Conservation (phyloP, 1,140 invertebrate genomes). For the Listronotus bonariensis region DNA sequence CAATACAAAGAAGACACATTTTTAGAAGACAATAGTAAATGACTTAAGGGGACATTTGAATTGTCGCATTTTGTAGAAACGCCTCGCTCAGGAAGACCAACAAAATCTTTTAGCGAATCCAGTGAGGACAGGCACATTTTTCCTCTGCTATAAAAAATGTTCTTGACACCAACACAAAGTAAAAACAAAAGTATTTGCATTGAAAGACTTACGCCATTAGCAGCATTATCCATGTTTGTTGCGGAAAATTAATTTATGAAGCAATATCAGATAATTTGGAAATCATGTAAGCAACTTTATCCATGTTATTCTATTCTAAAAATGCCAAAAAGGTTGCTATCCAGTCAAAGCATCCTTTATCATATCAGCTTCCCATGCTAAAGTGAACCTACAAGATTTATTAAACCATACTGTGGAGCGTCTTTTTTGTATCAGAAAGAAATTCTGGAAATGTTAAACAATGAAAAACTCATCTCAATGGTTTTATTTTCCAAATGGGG, state of each 20-base stretch:
- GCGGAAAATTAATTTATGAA: slow-evolving; percentile 42
- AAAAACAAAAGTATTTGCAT: too few relatives aligned
- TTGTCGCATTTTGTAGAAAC: too few relatives aligned
- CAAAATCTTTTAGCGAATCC: too few relatives aligned
- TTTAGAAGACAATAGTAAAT: too few relatives aligned
- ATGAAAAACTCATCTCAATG: slow-evolving; percentile 39
- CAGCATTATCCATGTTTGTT: slow-evolving; percentile 44
- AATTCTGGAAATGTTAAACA: slow-evolving; percentile 22
- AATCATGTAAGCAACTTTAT: slow-evolving; percentile 40
- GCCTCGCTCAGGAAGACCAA: too few relatives aligned
- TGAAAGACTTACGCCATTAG: slow-evolving; percentile 35
- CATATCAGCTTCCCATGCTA: slow-evolving; percentile 43
- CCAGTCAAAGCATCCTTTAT: slow-evolving; percentile 33
- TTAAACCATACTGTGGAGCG: slow-evolving; percentile 45
- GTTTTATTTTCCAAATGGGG: slow-evolving; percentile 47
- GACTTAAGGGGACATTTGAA: too few relatives aligned
- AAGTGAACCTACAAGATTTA: slow-evolving; percentile 47
- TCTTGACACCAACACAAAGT: too few relatives aligned
- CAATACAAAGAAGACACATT: too few relatives aligned
- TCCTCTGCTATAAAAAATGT: too few relatives aligned
- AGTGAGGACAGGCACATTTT: too few relatives aligned
- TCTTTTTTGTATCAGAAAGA: slow-evolving; percentile 30
- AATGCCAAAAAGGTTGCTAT: slow-evolving; percentile 47
- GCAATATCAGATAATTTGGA: slow-evolving; percentile 45
- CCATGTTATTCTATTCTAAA: slow-evolving; percentile 45